Conservation (phyloP, 2,888 invertebrate species). For the Rugalucina vietnamica region DNA sequence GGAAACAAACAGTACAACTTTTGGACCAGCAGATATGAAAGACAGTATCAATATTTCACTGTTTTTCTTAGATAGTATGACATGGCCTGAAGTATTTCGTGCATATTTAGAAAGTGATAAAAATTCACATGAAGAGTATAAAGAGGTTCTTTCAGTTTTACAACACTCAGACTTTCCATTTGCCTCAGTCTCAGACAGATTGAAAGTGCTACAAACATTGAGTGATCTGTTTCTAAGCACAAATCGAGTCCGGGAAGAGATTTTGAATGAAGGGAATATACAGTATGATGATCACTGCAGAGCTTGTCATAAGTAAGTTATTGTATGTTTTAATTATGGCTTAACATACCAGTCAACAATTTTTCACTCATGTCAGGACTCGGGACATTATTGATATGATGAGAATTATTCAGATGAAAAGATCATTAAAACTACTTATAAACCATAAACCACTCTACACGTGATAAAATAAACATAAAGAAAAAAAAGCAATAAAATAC, state of each 20-base stretch:
- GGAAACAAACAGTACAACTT: conserved; percentile 88
- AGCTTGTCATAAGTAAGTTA: conserved; percentile 82
- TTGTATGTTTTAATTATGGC: too few relatives aligned
- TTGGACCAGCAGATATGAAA: conserved; percentile 98
- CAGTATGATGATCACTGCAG: conserved; percentile 85
- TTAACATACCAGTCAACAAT: too few relatives aligned
- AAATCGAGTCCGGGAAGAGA: conserved; percentile 95
- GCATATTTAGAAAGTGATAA: conserved; percentile 96
- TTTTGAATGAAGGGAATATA: conserved; percentile 93
- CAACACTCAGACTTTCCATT: conserved; percentile 80
- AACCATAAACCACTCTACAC: too few relatives aligned
- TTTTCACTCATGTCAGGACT: too few relatives aligned
- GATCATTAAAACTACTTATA: too few relatives aligned
- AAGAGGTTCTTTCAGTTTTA: conserved; percentile 75
- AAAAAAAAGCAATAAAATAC: too few relatives aligned
- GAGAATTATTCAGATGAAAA: too few relatives aligned
- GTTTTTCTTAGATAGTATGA: conserved; percentile 96
- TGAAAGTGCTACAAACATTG: conserved; percentile 90
- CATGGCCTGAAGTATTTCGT: conserved; percentile 97
- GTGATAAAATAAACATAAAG: too few relatives aligned
- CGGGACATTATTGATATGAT: too few relatives aligned
- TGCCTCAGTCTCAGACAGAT: conserved; percentile 78
- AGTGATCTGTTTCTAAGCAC: conserved; percentile 97
- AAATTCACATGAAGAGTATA: conserved; percentile 86
- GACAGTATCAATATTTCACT: conserved; percentile 97